Conservation (phyloP, 2,888 invertebrate genomes). For the Eupithecia vulgata region DNA sequence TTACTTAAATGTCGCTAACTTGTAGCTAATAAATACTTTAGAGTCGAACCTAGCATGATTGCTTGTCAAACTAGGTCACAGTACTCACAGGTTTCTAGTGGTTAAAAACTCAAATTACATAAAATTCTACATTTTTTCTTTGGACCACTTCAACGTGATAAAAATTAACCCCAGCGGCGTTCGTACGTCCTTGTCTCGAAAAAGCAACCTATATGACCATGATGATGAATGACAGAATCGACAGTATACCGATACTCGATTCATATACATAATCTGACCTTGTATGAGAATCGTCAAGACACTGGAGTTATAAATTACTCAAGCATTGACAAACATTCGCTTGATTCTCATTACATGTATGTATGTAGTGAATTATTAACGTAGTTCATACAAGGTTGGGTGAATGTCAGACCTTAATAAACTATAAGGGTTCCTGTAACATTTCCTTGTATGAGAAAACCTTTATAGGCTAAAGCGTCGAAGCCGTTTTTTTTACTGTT, state of each 20-base stretch:
- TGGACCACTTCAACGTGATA: too few relatives aligned
- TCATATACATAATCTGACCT: background rate
- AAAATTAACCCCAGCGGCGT: too few relatives aligned
- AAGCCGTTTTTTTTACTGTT: too few relatives aligned
- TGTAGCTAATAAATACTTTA: too few relatives aligned
- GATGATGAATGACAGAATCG: background rate
- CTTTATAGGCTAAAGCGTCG: too few relatives aligned
- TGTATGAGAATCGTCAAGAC: background rate
- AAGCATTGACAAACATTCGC: slow-evolving; percentile 10
- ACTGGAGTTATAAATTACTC: slow-evolving; percentile 7
- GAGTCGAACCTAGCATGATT: too few relatives aligned
- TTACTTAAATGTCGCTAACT: too few relatives aligned
- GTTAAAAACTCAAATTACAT: too few relatives aligned
- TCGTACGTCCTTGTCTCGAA: too few relatives aligned
- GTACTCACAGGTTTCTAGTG: too few relatives aligned
- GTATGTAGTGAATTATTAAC: slow-evolving; percentile 13
- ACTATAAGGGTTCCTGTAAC: background rate
- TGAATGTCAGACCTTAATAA: slow-evolving; percentile 11
- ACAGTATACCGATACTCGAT: background rate
- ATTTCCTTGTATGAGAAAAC: slow-evolving; percentile 9
- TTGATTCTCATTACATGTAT: slow-evolving; percentile 10
- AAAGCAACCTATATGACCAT: background rate
- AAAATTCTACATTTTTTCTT: too few relatives aligned
- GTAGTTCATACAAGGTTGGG: slow-evolving; percentile 13
- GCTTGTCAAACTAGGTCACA: too few relatives aligned